These are phyloP conservation scores for Peromyscus californicus DNA, from an alignment of 2,113 vertebrate species.

Conservation along the genomic window DNA sequence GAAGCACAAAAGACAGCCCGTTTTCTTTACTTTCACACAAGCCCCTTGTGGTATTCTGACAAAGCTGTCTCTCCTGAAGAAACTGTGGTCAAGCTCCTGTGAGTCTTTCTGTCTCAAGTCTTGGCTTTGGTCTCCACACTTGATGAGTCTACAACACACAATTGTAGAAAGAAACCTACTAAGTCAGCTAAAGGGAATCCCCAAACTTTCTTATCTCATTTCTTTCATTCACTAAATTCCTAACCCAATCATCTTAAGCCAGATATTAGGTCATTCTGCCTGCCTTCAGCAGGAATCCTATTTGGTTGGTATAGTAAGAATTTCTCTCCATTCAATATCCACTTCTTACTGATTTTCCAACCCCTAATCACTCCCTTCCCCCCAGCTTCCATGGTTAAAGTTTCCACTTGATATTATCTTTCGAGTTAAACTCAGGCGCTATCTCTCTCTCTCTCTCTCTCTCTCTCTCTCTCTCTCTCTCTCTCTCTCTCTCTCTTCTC, in stretches of 20 bases:
- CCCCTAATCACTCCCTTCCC: background rate
- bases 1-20: background rate
- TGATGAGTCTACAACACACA: background rate
- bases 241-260: background rate
- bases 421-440: background rate
- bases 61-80: background rate
- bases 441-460: conserved; percentile 47
- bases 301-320: background rate
- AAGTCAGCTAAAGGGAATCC: background rate
- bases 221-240: background rate
- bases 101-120: background rate
- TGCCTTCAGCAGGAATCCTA: conserved; percentile 28
- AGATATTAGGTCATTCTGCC: background rate
- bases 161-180: conserved; percentile 30
- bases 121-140: background rate
- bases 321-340: background rate
- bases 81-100: background rate
- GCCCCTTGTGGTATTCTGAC: background rate
- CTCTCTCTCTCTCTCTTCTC: conserved; percentile 36
- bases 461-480: conserved; percentile 50
- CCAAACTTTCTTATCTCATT: background rate
- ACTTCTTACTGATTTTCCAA: background rate
- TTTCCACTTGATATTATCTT: background rate
- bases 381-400: background rate
- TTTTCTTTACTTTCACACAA: background rate